Percentiles rank a stretch among this genome's conserved stretches.
phyloP scores from a whole-genome alignment of 1,140 invertebrate genomes.

The Musca domestica region DNA sequence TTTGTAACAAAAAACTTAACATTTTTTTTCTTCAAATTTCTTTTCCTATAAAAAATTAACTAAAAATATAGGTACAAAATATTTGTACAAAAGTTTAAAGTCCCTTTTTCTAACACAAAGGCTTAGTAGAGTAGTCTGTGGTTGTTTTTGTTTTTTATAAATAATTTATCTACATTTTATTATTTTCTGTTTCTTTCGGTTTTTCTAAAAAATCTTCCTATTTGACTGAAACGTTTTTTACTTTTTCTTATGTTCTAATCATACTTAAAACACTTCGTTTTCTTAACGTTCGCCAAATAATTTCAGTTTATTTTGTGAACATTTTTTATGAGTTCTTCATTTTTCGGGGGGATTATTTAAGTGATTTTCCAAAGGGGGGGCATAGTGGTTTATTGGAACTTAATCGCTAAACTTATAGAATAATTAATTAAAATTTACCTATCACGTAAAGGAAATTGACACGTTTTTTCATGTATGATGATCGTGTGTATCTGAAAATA shows the following conservation, averaged over 20 bases:
- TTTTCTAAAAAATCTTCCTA: no score
- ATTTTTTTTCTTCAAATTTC: neutral
- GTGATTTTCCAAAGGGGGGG: slow-evolving; percentile 1
- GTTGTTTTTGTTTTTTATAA: neutral
- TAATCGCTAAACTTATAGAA: neutral
- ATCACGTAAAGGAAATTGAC: slow-evolving; percentile 55
- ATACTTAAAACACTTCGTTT: no score
- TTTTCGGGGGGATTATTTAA: no score
- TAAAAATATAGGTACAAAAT: slow-evolving; percentile 16
- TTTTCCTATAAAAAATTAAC: neutral
- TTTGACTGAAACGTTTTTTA: no score
- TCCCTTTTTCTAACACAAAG: no score
- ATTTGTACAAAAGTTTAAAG: slow-evolving; percentile 15
- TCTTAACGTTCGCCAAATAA: no score
- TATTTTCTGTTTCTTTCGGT: no score
- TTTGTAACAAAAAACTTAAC: slow-evolving; percentile 1
- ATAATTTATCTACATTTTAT: neutral
- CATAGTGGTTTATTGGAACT: neutral
- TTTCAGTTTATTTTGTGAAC: no score
- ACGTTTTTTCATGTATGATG: slow-evolving; percentile 55
- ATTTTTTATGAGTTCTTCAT: no score
- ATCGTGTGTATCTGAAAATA: slow-evolving; percentile 53
- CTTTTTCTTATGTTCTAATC: no score
- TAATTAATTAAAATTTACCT: slow-evolving; percentile 47
- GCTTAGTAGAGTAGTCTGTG: neutral